Base-by-base conservation (phyloP, 1,140 invertebrate species). In the Olivierus martensii region DNA sequence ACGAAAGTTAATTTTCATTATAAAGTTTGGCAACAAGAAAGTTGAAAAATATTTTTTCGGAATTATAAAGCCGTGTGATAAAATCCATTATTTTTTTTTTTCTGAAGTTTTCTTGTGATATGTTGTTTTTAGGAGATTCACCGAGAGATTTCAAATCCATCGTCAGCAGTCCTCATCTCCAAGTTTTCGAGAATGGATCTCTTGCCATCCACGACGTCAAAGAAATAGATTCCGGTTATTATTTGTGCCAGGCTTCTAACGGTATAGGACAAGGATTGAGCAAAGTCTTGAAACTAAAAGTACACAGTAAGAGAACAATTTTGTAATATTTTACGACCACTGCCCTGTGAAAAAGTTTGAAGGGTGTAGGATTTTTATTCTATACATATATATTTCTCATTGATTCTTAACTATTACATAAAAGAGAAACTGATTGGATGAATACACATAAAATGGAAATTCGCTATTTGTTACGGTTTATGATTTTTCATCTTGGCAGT, bases 211-310 rank as follows among this genome's bases (percentile, higher is more conserved):
- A 60, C 6, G 52, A 65, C 3, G 67, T 70, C 3, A 62, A 50
- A 45, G 59, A 71, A 55, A 57, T 37, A 51, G 70, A 78, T 60
- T 69, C 74, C 55, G 75, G 75, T 2, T 67, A 69, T 51, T 78
- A 77, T 62, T 72, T 95, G 18, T 97, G 93, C 67, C 89, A 95
- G 72, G 89, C 91, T 44, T 86, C 87, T 28, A 97, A 97, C 70
- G 87, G 88, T 60, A 92, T 97, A 65, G 90, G 90, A 49, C 87
- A 87, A 59, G 89, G 88, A 62, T 74, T 96, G 12, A 76, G 75
- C 58, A 75, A 76, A 66, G 67, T 75, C n/a, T 64, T 77, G 12
- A 64, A 63, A 46, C 64, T 78, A 7, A 66, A 64, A 9, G 75
- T 78, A 4, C 69, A 75, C 53, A 71, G 75, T 77, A 67, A 50